These are phyloP conservation scores for Elgaria multicarinata DNA, from an alignment of 2,113 vertebrate species.

Conservation along the genomic window DNA sequence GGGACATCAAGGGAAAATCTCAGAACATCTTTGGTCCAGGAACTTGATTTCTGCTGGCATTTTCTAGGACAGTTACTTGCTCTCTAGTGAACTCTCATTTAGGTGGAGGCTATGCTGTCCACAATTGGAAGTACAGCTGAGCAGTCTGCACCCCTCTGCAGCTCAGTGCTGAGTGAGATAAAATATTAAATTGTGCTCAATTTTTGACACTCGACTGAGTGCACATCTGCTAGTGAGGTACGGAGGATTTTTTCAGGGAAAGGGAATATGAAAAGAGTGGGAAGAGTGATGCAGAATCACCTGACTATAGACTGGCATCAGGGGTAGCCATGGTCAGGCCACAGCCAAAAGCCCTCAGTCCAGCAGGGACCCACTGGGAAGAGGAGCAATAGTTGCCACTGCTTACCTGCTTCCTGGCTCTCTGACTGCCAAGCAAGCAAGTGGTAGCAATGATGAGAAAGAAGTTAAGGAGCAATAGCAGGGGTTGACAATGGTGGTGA, in stretches of 20 bases:
- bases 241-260: conserved; percentile 13
- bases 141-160: background rate
- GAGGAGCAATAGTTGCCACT: too few species aligned
- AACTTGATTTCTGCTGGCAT: background rate
- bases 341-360: too few species aligned
- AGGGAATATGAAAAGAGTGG: background rate
- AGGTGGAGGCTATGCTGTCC: background rate
- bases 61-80: background rate
- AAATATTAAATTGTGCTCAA: conserved; percentile 50
- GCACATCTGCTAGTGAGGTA: conserved; percentile 27
- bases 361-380: too few species aligned
- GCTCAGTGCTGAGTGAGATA: background rate
- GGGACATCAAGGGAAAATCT: conserved; percentile 13
- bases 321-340: too few species aligned
- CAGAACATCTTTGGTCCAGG: background rate
- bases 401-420: too few species aligned
- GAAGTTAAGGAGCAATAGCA: too few species aligned
- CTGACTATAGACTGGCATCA: background rate
- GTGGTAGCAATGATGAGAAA: too few species aligned
- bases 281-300: background rate
- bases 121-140: background rate
- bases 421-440: too few species aligned
- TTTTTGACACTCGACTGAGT: conserved; percentile 19
- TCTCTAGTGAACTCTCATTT: background rate
- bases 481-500: too few species aligned